Conservation (phyloP, 2,888 invertebrate species). For the Mythimna vitellina region DNA sequence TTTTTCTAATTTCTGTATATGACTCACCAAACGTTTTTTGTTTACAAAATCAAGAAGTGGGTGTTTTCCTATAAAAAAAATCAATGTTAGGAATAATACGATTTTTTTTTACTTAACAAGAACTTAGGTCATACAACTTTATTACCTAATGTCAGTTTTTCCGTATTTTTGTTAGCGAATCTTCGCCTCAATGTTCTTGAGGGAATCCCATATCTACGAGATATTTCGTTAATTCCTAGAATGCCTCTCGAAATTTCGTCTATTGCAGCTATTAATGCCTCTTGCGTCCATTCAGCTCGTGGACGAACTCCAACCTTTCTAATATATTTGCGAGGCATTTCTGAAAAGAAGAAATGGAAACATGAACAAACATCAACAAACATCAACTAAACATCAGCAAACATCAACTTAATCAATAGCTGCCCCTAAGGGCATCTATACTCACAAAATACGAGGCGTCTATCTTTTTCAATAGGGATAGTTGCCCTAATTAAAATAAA, state of each 20-base stretch:
- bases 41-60: slow-evolving; percentile 40
- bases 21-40: slow-evolving; percentile 58
- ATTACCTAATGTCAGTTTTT: slow-evolving; percentile 43
- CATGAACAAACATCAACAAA: too few relatives aligned
- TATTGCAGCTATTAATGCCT: slow-evolving; percentile 58
- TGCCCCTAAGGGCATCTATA: too few relatives aligned
- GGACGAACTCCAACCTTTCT: slow-evolving; percentile 54
- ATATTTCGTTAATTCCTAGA: slow-evolving; percentile 63
- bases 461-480: too few relatives aligned
- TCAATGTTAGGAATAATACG: too few relatives aligned
- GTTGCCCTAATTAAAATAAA: too few relatives aligned
- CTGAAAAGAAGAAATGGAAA: too few relatives aligned
- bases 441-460: too few relatives aligned
- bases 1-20: slow-evolving; percentile 57
- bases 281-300: slow-evolving; percentile 62
- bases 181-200: slow-evolving; percentile 36
- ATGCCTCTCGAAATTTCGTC: slow-evolving; percentile 61
- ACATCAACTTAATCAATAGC: too few relatives aligned
- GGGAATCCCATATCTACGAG: slow-evolving; percentile 62
- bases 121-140: slow-evolving; percentile 17
- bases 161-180: slow-evolving; percentile 55
- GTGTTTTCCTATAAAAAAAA: too few relatives aligned
- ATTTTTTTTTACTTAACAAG: background rate
- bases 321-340: slow-evolving; percentile 6
- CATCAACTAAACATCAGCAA: too few relatives aligned